phyloP scores from a whole-genome alignment of 2,797 vertebrate species.

The Graptemys geographica region DNA sequence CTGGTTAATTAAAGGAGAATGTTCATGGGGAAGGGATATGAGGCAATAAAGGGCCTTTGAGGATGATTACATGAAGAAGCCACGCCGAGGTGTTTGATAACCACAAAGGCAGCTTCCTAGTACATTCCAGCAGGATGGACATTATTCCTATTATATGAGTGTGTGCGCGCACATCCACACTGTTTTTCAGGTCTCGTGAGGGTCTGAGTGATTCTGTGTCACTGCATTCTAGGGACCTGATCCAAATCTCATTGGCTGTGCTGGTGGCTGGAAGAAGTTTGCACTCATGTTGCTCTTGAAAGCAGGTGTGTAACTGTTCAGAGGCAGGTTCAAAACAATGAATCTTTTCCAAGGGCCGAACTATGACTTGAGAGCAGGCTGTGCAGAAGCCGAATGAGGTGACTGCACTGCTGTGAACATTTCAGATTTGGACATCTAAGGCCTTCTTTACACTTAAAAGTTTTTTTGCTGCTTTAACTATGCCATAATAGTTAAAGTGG shows the following conservation, averaged over 20 bases:
- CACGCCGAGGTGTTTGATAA: not conserved
- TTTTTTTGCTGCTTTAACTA: not conserved
- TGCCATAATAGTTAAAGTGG: not conserved
- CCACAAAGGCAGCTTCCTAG: not conserved
- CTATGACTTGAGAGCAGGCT: not conserved
- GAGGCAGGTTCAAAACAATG: not conserved
- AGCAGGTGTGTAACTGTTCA: not conserved
- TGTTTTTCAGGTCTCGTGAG: not conserved
- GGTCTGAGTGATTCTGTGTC: not conserved
- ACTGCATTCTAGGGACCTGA: not conserved
- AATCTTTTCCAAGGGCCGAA: fast-evolving
- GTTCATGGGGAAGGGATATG: not conserved
- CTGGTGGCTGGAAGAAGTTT: not conserved
- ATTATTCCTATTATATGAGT: not conserved
- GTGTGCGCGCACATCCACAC: no score
- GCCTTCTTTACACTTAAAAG: not conserved
- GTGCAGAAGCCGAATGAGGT: fast-evolving
- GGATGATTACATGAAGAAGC: not conserved
- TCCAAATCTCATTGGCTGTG: not conserved
- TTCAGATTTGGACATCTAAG: not conserved
- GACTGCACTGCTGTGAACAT: not conserved
- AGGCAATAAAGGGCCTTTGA: slow-evolving; percentile 42
- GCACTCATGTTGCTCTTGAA: fast-evolving
- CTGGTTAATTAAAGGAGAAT: slow-evolving; percentile 43
- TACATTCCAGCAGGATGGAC: fast-evolving